Percentiles rank a stretch among this genome's conserved stretches.
phyloP scores from a whole-genome alignment of 2,113 vertebrate genomes.

The Hemicordylus capensis region DNA sequence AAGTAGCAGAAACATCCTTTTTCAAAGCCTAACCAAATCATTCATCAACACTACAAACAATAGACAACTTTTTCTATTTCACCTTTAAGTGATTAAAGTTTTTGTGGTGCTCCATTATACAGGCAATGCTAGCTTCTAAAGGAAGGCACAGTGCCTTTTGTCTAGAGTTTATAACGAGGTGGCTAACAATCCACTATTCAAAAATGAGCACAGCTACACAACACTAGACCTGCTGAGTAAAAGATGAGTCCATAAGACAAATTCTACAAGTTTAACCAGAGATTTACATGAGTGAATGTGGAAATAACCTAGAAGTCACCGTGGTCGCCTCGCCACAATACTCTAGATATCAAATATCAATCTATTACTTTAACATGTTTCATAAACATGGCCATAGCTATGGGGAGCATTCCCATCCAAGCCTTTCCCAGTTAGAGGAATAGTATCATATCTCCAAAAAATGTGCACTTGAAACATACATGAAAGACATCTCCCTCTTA shows the following conservation, averaged over 20 bases:
- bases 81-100: not conserved
- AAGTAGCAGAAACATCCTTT: too few relatives aligned
- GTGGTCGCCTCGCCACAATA: not conserved
- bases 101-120: not conserved
- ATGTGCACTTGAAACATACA: conserved; percentile 45
- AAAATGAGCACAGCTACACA: not conserved
- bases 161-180: not conserved
- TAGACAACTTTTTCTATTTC: not conserved
- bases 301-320: not conserved
- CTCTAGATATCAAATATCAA: not conserved
- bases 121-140: not conserved
- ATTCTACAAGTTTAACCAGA: not conserved
- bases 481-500: conserved; percentile 67
- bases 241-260: not conserved
- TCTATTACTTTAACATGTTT: not conserved
- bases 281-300: not conserved
- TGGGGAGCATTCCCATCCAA: not conserved
- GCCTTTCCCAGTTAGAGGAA: too few relatives aligned
- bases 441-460: conserved; percentile 47
- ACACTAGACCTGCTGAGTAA: not conserved
- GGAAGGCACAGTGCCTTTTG: not conserved
- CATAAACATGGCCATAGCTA: not conserved
- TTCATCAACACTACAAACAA: not conserved
- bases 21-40: not conserved
- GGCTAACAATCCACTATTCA: not conserved